Conservation (phyloP, 2,113 vertebrate genomes). For the Brienomyrus brachyistius region DNA sequence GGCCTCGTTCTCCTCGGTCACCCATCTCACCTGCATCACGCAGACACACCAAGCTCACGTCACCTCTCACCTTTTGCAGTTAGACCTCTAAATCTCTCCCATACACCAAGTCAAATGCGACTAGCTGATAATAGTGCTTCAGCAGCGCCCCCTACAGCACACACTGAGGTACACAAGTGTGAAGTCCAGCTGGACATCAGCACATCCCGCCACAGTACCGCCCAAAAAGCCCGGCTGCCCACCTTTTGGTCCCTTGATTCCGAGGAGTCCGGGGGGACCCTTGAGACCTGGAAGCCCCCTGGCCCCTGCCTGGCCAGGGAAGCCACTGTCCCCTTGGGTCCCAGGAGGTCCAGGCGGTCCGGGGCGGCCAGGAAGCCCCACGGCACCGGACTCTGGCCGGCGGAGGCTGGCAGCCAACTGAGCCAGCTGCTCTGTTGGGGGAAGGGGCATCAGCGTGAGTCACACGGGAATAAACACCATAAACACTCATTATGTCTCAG, state of each 20-base stretch:
- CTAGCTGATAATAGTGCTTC: background rate
- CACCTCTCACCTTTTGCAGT: background rate
- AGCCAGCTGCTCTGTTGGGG: slow-evolving; percentile 79
- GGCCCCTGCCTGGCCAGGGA: slow-evolving; percentile 80
- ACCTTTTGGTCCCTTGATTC: slow-evolving; percentile 90
- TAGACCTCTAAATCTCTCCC: background rate
- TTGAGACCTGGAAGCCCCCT: slow-evolving; percentile 92
- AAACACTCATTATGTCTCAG: background rate
- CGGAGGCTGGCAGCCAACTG: slow-evolving; percentile 89
- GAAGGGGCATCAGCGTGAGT: background rate
- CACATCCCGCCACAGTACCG: background rate
- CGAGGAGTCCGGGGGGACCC: slow-evolving; percentile 77
- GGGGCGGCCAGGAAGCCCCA: slow-evolving; percentile 82
- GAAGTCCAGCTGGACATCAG: background rate
- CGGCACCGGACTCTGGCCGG: slow-evolving; percentile 81
- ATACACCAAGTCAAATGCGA: background rate
- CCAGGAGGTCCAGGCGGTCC: slow-evolving; percentile 82
- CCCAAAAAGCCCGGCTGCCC: background rate
- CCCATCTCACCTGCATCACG: slow-evolving; percentile 80
- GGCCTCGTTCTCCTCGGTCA: slow-evolving; percentile 83
- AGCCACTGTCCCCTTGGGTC: slow-evolving; percentile 79
- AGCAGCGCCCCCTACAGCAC: background rate
- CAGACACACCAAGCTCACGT: background rate
- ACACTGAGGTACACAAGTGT: background rate
- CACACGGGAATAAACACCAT: background rate